phyloP scores from a whole-genome alignment of 2,113 vertebrate genomes.

The Ifrita kowaldi region DNA sequence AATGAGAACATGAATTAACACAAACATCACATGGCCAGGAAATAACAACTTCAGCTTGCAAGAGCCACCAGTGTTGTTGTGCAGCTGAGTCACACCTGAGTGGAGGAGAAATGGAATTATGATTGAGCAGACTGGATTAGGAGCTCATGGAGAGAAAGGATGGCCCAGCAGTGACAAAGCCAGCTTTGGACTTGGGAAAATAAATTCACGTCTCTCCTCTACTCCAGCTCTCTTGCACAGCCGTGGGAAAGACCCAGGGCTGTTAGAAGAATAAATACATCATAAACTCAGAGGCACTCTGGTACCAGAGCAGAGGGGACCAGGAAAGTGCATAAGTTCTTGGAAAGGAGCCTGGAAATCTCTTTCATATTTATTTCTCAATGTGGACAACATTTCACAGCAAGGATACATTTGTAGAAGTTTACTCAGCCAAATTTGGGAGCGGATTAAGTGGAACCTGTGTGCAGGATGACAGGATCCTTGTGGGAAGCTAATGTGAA shows the following conservation, averaged over 20 bases:
- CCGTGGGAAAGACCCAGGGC: not conserved
- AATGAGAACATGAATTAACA: not conserved
- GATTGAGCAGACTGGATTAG: not conserved
- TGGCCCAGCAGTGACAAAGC: not conserved
- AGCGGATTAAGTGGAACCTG: not conserved
- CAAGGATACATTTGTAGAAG: not conserved
- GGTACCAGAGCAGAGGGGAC: not conserved
- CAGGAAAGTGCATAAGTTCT: not conserved
- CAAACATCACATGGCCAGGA: not conserved
- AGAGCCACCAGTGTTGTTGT: not conserved
- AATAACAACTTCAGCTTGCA: not conserved
- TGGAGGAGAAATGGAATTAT: not conserved
- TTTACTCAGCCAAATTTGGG: not conserved
- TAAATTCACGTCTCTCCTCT: not conserved
- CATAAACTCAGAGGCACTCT: not conserved
- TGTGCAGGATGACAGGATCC: not conserved
- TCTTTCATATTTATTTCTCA: not conserved
- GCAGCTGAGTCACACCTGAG: conserved; percentile 4
- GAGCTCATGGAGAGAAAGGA: not conserved
- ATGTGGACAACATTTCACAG: not conserved
- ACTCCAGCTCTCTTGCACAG: not conserved
- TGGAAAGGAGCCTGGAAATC: not conserved
- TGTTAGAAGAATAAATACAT: not conserved
- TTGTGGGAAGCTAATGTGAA: not conserved
- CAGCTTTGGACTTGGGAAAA: not conserved